Base-by-base conservation (phyloP, 2,888 invertebrate genomes). In the Oligia fasciuncula region DNA sequence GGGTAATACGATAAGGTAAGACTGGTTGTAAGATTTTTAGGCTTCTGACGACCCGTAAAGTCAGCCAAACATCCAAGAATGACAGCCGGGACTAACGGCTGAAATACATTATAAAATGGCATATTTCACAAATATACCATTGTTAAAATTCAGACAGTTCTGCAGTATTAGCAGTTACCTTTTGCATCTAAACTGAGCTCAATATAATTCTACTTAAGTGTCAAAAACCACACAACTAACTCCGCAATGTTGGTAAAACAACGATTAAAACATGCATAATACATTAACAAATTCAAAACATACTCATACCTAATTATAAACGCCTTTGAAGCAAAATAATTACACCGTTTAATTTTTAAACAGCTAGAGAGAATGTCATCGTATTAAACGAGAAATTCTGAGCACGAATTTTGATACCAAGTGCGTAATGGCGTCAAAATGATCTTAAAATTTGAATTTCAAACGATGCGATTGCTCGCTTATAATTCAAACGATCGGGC, bases 361-460 rank as follows among this genome's bases (percentile, higher is more conserved):
- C 67, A 76, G 17, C n/a, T 46, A 11, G 13, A 65, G 72, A 49
- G 73, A 69, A 77, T 69, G 17, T n/a, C 54, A 60, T 72, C n/a
- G 35, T 63, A 80, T 77, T 80, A 43, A 43, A 84, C 17, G 35
- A 81, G 74, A 65, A 62, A 85, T 80, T 84, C 62, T 0, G 63
- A 70, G 17, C 63, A 68, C 80, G 75, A 29, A 29, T 29, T 88
- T 88, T 88, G 83, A 83, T 78, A 79, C 68, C 57, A 54, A 83
- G 63, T 77, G 66, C 75, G 78, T 82, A 85, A 88, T 84, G 70
- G 66, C 49, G 80, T 82, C 79, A 85, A 85, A 88, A 86, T 76
- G 75, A 83, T 82, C 80, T 87, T 67, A 65, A 84, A 87, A 89
- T 89, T 89, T 88, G 86, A 89, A 89, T 89, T 89, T 87, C 89